phyloP scores from a whole-genome alignment of 2,113 vertebrate genomes.

The Phaetusa simplex region DNA sequence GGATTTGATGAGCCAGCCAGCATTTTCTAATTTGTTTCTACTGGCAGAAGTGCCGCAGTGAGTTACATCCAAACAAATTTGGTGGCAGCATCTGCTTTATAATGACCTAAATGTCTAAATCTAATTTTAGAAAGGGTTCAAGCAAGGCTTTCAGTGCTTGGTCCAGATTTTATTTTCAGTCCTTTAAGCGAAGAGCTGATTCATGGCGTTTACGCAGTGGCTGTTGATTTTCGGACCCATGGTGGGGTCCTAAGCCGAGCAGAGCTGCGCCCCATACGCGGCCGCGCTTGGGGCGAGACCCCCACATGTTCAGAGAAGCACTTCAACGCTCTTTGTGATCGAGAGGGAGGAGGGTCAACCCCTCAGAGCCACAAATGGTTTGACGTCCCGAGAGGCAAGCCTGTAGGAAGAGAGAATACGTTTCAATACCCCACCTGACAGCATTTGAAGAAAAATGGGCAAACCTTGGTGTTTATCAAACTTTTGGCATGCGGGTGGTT shows the following conservation, averaged over 20 bases:
- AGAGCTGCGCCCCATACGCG: neutral
- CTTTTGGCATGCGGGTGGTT: too few relatives aligned
- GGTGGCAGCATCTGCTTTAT: slow-evolving; percentile 17
- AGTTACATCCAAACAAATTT: slow-evolving; percentile 41
- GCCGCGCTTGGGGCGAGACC: neutral
- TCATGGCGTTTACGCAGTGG: rapidly evolving
- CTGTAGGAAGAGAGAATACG: neutral
- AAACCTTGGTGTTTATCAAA: neutral
- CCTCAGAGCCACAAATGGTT: neutral
- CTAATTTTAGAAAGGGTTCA: slow-evolving; percentile 48
- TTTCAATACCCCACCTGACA: neutral
- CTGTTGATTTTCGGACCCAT: neutral
- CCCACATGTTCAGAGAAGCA: rapidly evolving
- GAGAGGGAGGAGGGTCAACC: neutral
- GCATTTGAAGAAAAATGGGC: rapidly evolving
- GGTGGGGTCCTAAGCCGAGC: neutral
- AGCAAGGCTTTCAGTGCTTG: neutral
- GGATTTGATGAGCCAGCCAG: neutral
- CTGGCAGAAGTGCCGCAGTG: neutral
- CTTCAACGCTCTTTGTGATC: neutral
- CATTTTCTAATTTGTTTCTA: slow-evolving; percentile 51
- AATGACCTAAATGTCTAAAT: slow-evolving; percentile 54
- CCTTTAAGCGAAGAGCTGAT: neutral
- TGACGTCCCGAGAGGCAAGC: neutral
- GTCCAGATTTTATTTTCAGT: neutral